Base-by-base conservation (phyloP, 1,140 invertebrate species). In the Penaeus vannamei region DNA sequence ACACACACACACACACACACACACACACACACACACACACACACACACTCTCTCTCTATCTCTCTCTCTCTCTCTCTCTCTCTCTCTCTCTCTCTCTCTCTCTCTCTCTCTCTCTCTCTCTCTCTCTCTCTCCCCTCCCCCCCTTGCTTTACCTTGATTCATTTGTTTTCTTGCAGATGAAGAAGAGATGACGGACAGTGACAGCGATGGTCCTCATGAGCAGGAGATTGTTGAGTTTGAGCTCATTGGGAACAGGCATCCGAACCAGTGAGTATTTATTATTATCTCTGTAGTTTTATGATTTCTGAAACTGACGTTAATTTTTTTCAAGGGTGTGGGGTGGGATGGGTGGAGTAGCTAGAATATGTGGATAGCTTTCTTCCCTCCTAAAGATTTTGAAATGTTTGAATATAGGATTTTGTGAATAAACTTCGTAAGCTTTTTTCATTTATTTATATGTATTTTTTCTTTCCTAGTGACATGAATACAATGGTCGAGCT, bases 401-500 rank as follows among this genome's bases (percentile, higher is more conserved):
- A n/a, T 1, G 26, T 26, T 82, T 53, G 42, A 82, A 29, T 82
- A 8, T 82, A 42, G 4, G 4, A 42, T 42, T 2, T 36, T 32
- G 32, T 22, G 53, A 84, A 84, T 26, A 79, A 17, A 83, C 14
- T 19, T 81, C 23, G 10, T 61, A 82, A 29, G 19, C 7, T 36
- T 85, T 84, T 66, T 26, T 76, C 36, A 4, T 10, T 42, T 85
- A 23, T 80, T 42, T 29, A 60, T 79, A 19, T 60, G 17, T 19
- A 3, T 20, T 59, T 64, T 64, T 23, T 84, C 61, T 29, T 29
- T 88, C 95, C 59, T 92, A 98, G 97, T 94, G 97, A 98, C 93
- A 95, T 96, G 84, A 97, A 97, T 92, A 97, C 96, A 91, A 94
- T 98, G 92, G 96, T 98, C 26, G 96, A 98, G 93, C 96, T 97